A percentile compares a stretch with the other conserved stretches of the same genome.
Evolutionary conservation across 2,888 invertebrate genomes (phyloP).

Genomic region (Leucophenga maculata): DNA sequence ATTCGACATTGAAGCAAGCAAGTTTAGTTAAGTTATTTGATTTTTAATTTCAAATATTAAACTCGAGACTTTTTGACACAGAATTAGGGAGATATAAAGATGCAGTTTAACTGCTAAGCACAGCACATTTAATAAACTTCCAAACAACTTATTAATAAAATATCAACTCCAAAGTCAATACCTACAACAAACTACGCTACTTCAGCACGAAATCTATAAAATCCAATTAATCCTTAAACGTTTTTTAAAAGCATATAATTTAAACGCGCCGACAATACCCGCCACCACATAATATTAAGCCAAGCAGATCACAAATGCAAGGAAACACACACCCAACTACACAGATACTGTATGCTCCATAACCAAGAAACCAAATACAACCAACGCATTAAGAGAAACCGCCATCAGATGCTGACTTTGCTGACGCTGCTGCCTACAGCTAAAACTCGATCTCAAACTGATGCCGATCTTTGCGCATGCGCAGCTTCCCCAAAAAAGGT

Average conservation of each 20-base stretch:
- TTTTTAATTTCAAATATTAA: no score
- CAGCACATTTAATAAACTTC: no score
- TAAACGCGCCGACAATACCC: constrained; percentile 53
- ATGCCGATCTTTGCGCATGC: constrained; percentile 48
- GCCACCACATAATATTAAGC: constrained; percentile 26
- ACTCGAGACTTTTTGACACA: no score
- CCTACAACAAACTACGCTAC: no score
- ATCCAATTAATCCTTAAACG: constrained; percentile 67
- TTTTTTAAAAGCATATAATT: constrained; percentile 69
- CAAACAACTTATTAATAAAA: no score
- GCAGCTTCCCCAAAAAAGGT: constrained; percentile 47
- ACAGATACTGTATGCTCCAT: neutral
- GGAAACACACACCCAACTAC: constrained; percentile 25
- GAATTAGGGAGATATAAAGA: no score
- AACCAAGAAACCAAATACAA: neutral
- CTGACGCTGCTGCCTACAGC: constrained; percentile 39
- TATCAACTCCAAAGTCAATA: no score
- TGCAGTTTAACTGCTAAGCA: no score
- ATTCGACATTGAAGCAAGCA: no score
- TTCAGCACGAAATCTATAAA: constrained; percentile 43
- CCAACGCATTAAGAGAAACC: constrained; percentile 7
- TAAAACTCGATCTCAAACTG: constrained; percentile 40
- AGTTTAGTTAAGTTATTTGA: no score
- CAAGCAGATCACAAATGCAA: constrained; percentile 37
- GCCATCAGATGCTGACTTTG: constrained; percentile 44